These are phyloP conservation scores for Cynaeus angustus DNA, from an alignment of 2,888 invertebrate genomes.

Conservation along the genomic window DNA sequence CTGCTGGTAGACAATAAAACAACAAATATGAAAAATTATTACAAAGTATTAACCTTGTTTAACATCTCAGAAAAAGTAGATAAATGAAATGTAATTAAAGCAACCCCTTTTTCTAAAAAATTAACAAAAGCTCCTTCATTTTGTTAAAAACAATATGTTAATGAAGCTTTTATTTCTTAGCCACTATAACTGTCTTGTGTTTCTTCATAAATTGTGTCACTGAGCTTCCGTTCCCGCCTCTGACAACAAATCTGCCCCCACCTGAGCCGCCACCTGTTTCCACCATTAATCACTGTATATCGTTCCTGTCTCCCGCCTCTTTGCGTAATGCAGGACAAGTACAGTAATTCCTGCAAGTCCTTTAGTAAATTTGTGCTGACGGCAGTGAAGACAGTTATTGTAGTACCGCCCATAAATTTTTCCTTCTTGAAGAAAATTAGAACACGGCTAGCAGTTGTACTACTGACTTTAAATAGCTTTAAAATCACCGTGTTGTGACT, in stretches of 20 bases:
- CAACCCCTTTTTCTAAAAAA: too few relatives aligned
- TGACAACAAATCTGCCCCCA: background rate
- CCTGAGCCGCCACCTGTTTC: slow-evolving; percentile 5
- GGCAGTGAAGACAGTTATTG: slow-evolving; percentile 50
- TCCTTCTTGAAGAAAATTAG: background rate
- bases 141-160: too few relatives aligned
- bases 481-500: background rate
- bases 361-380: slow-evolving; percentile 47
- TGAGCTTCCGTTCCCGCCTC: slow-evolving; percentile 3
- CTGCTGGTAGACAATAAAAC: too few relatives aligned
- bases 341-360: slow-evolving; percentile 40
- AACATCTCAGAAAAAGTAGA: too few relatives aligned
- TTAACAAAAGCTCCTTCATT: too few relatives aligned
- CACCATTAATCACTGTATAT: slow-evolving; percentile 16
- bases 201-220: background rate
- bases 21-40: too few relatives aligned
- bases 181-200: background rate
- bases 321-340: slow-evolving; percentile 43
- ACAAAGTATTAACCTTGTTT: too few relatives aligned
- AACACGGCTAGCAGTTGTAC: background rate
- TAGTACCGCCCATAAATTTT: slow-evolving; percentile 40
- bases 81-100: too few relatives aligned
- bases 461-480: background rate
- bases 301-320: slow-evolving; percentile 10
- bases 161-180: too few relatives aligned